These are phyloP conservation scores for Microctonus hyperodae DNA, from an alignment of 2,888 invertebrate species.

Conservation along the genomic window DNA sequence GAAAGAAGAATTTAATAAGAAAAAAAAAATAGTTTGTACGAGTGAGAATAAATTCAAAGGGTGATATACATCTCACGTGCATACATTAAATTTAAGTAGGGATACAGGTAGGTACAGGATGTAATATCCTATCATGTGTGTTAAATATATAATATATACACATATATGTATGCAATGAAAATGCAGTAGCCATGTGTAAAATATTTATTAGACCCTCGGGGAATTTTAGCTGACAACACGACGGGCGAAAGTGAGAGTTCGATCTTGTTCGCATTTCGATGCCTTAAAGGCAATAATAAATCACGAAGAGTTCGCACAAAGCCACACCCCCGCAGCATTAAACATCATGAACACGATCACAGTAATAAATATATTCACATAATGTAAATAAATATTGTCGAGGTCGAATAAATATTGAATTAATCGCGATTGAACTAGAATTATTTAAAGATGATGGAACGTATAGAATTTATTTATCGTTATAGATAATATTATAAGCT, in stretches of 20 bases:
- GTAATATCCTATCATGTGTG: neutral
- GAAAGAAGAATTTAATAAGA: too few relatives aligned
- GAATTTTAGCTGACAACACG: conserved; percentile 20
- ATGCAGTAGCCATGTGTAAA: neutral
- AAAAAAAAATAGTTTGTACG: neutral
- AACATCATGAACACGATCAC: neutral
- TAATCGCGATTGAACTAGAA: too few relatives aligned
- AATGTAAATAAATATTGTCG: neutral
- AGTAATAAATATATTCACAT: neutral
- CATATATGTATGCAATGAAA: neutral
- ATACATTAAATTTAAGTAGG: neutral
- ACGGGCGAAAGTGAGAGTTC: conserved; percentile 40
- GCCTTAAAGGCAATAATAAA: conserved; percentile 9
- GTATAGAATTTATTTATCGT: too few relatives aligned
- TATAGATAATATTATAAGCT: too few relatives aligned
- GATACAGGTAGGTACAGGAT: neutral
- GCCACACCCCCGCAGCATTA: conserved; percentile 13
- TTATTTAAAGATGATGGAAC: too few relatives aligned
- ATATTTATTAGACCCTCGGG: conserved; percentile 28
- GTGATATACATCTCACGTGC: conserved; percentile 16
- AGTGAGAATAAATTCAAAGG: neutral
- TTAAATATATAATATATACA: neutral
- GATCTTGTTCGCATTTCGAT: conserved; percentile 32
- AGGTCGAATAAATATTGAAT: conserved; percentile 11
- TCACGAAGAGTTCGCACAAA: neutral